Evolutionary conservation across 2,888 invertebrate genomes (phyloP), one percentile per base, ranked within the genome.

Genomic region (Trisateles emortualis): DNA sequence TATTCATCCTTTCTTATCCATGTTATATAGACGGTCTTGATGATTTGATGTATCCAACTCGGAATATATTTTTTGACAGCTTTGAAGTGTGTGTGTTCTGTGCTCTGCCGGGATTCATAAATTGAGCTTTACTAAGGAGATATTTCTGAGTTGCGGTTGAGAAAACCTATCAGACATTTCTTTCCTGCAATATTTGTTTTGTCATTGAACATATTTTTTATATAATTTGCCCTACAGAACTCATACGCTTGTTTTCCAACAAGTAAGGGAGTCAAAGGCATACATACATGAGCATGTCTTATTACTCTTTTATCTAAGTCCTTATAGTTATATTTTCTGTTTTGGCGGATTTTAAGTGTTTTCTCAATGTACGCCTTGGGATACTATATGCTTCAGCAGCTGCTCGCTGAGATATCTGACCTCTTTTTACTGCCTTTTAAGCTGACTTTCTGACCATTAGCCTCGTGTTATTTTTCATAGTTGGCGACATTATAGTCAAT

Each of bases 161-260:
- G 10, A 46, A 66, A 68, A n/a, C 24, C 3, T 11, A 16, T 57
- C 0, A 57, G 24, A 62, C 64, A 57, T 35, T 57, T 48, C 36
- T 14, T 52, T 11, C 55, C 44, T 22, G 60, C 56, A 17, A 38
- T 52, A n/a, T 14, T 14, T 39, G 32, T 59, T 9, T 11, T 29
- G 11, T 53, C 46, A 47, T 52, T 68, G n/a, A 65, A 63, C 6
- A 3, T 9, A 17, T 63, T 50, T 32, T 11, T 24, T 5, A 65
- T 62, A 3, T 54, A 10, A 32, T 48, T 5, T 5, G 16, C 39
- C 13, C 53, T 33, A 53, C 63, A 65, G 51, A 57, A 68, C 16
- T 26, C 11, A 11, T 40, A 40, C 2, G 40, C 26, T 40, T 40
- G 52, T 30, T 33, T 47, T 14, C 52, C n/a, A 14, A 52, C 24